Conservation (phyloP, 1,140 invertebrate species). For the Lamellibrachia luymesi region DNA sequence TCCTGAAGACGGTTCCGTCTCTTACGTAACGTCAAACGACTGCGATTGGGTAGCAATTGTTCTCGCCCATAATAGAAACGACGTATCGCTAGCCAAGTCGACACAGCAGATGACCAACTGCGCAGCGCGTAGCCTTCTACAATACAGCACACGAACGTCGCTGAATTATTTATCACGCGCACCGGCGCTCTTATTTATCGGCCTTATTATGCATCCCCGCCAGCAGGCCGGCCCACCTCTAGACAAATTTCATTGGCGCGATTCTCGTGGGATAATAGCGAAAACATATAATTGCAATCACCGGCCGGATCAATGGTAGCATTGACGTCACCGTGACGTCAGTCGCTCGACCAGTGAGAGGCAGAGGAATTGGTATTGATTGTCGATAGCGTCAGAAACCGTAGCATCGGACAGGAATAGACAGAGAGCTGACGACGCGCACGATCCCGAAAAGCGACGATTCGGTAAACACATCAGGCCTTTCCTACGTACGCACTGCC, state of each 20-base stretch:
- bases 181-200: not conserved
- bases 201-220: not conserved
- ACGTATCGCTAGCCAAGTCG: not conserved
- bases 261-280: not conserved
- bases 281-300: conserved; percentile 6
- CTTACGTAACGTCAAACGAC: not conserved
- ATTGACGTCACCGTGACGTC: not conserved
- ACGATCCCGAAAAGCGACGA: not conserved
- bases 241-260: not conserved
- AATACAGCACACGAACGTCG: not conserved
- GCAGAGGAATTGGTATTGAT: not conserved
- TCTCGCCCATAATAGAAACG: not conserved
- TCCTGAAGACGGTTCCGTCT: not conserved
- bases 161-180: not conserved
- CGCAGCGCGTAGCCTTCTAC: not conserved
- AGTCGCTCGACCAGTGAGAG: not conserved
- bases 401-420: not conserved
- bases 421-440: not conserved
- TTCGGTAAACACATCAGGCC: not conserved
- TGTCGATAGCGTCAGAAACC: not conserved
- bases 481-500: not conserved
- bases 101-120: not conserved
- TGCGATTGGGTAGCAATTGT: not conserved
- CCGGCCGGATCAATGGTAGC: not conserved
- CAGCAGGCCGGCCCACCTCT: not conserved